A percentile compares a stretch with the other conserved stretches of the same genome.
These are phyloP conservation scores for Apodemus sylvaticus DNA, from an alignment of 2,113 vertebrate species.

Conservation along the genomic window DNA sequence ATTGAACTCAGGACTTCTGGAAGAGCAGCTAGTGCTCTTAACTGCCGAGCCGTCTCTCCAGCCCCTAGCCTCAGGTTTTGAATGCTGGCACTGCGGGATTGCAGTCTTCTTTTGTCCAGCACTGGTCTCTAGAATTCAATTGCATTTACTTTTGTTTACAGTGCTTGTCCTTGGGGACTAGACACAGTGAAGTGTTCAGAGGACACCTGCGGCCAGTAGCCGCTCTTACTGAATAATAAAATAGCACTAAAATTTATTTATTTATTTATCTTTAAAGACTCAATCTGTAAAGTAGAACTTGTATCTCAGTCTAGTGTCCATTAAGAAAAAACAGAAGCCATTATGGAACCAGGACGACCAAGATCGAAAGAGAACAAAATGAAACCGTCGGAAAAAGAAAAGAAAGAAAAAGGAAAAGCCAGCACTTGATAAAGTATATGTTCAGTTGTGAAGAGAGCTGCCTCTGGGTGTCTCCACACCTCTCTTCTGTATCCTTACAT, in stretches of 20 bases:
- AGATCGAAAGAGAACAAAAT: slow-evolving; percentile 18
- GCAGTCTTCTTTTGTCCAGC: neutral
- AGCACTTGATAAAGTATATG: slow-evolving; percentile 66
- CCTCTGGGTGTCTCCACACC: slow-evolving; percentile 86
- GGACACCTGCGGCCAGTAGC: neutral
- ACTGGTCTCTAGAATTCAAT: neutral
- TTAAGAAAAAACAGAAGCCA: neutral
- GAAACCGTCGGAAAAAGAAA: neutral
- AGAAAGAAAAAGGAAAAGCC: neutral
- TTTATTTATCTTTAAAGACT: slow-evolving; percentile 14
- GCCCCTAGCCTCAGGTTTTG: too few species aligned
- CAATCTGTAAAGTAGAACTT: slow-evolving; percentile 34
- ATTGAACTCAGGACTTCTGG: too few species aligned
- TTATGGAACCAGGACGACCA: slow-evolving; percentile 50
- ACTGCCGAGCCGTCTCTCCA: too few species aligned
- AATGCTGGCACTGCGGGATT: neutral
- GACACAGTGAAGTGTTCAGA: neutral
- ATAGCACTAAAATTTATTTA: neutral
- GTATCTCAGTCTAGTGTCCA: neutral
- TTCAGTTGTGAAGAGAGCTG: slow-evolving; percentile 55
- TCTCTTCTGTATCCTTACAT: slow-evolving; percentile 99
- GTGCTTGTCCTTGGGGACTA: neutral
- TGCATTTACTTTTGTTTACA: neutral
- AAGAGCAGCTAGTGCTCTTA: too few species aligned
- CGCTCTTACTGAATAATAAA: neutral